Evolutionary conservation across 2,888 invertebrate genomes (phyloP).

Genomic region (Eristalis intricaria): DNA sequence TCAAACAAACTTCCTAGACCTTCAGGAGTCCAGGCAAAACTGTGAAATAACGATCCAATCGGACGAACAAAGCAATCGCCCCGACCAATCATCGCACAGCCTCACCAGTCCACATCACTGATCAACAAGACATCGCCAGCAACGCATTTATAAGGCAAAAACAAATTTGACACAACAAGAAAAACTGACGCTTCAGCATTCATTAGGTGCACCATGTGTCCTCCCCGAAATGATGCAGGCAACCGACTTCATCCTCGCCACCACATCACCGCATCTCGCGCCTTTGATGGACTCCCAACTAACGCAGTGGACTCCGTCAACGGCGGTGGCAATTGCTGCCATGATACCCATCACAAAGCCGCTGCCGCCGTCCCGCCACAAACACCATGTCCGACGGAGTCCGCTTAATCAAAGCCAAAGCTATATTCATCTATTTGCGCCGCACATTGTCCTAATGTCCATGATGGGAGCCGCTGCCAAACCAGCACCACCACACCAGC

Average conservation of each 20-base stretch:
- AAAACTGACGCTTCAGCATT: constrained; percentile 43
- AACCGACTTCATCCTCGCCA: not conserved
- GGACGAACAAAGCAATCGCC: not conserved
- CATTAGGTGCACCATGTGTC: constrained; percentile 38
- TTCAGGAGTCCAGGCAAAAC: not conserved
- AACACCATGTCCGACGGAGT: constrained; percentile 21
- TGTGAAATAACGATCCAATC: constrained; percentile 14
- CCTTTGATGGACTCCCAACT: constrained; percentile 52
- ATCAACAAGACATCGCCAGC: constrained; percentile 14
- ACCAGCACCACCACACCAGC: constrained; percentile 9
- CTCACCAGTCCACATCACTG: not conserved
- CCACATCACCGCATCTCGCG: constrained; percentile 22
- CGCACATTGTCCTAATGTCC: constrained; percentile 66
- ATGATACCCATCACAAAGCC: constrained; percentile 26
- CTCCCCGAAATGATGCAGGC: constrained; percentile 21
- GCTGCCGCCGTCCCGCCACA: not conserved
- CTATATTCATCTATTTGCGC: constrained; percentile 61
- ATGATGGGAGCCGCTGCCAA: constrained; percentile 47
- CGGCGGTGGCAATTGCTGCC: constrained; percentile 49
- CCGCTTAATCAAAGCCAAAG: constrained; percentile 62
- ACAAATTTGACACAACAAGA: constrained; percentile 39
- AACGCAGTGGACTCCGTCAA: constrained; percentile 16
- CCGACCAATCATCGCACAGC: constrained; percentile 21
- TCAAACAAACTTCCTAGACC: not conserved
- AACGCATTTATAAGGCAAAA: constrained; percentile 7